Base-by-base conservation (phyloP, 2,888 invertebrate species). In the Mimumesa dahlbomi region DNA sequence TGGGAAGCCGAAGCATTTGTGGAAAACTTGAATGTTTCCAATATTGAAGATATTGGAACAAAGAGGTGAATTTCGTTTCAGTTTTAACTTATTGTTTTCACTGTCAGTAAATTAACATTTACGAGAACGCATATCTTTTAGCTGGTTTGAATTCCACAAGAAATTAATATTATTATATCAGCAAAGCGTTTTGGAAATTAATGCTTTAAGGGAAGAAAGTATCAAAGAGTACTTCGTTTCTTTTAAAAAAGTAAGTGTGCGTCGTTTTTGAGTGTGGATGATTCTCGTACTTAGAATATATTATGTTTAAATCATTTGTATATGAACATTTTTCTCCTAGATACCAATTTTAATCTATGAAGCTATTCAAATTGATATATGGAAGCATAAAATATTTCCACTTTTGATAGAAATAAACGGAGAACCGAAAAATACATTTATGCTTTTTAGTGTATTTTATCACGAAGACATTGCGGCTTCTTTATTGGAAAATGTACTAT, bases 91-190 rank as follows among this genome's bases (percentile, higher is more conserved):
- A 13, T 11, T n/a, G 34, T 38, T 13, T 16, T 16, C 16, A 40
- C 16, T 5, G 1, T 36, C 11, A 4, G 14, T 3, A 40, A 16
- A 2, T 2, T 2, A 13, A 34, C 29, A 7, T 49, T n/a, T n/a
- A n/a, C n/a, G n/a, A 42, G 43, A 4, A 58, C 22, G 25, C 3
- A 9, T 5, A 25, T 36, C 65, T 77, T 88, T 78, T 68, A 95
- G 94, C 54, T 96, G 96, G 96, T 90, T 95, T 46, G 94, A 95
- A 79, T 93, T 93, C 90, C 97, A 97, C 85, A 94, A 96, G 85
- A 92, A 94, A 81, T 87, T 97, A 6, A 95, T 97, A 84, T 95
- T 96, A 88, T 88, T 98, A 9, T 96, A 96, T 84, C 96, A 97
- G 89, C 96, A 97, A 90, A 96, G 96, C 1, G 93, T 95, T 42